phyloP scores from a whole-genome alignment of 1,140 invertebrate genomes.

The Nasonia giraulti region DNA sequence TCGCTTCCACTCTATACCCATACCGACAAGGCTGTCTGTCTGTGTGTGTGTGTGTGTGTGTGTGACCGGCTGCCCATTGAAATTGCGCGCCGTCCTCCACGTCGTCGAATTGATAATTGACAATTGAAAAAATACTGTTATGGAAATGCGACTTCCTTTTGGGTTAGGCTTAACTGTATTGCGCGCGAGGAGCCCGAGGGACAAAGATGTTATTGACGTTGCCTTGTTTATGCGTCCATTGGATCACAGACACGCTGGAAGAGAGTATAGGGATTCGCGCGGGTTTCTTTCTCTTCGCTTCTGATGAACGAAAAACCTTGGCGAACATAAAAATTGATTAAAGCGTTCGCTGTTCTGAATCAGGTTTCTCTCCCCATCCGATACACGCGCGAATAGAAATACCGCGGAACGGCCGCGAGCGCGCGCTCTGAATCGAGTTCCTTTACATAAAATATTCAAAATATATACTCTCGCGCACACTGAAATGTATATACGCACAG shows the following conservation, averaged over 20 bases:
- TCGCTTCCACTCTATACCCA: not conserved
- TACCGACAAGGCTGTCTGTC: not conserved
- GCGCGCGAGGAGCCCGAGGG: not conserved
- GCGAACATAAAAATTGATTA: not conserved
- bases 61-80: constrained; percentile 18
- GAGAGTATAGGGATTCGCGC: too few species aligned
- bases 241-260: not conserved
- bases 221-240: not conserved
- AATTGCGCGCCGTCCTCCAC: not conserved
- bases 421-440: constrained; percentile 12
- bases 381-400: constrained; percentile 24
- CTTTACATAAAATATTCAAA: constrained; percentile 49
- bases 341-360: not conserved
- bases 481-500: not conserved
- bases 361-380: not conserved
- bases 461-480: constrained; percentile 14
- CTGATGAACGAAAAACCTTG: too few species aligned
- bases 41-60: too few species aligned
- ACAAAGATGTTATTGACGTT: constrained; percentile 19
- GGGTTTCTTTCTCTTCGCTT: not conserved
- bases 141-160: constrained; percentile 46
- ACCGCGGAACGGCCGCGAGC: not conserved
- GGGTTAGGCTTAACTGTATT: not conserved
- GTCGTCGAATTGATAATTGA: constrained; percentile 32
- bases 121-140: constrained; percentile 39